Evolutionary conservation across 2,113 vertebrate species (phyloP).

Genomic region (Indri indri): DNA sequence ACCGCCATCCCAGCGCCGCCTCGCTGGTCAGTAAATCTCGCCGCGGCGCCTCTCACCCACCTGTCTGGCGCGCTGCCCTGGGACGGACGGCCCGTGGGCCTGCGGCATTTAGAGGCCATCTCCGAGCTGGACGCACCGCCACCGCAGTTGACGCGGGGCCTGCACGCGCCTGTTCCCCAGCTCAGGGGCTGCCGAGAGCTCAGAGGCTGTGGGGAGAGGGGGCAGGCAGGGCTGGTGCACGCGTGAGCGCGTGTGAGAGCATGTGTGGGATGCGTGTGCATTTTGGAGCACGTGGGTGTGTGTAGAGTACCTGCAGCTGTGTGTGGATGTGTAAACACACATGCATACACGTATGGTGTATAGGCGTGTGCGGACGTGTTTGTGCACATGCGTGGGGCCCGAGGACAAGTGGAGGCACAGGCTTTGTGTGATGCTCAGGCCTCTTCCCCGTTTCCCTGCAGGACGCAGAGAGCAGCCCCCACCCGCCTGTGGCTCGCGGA

Average conservation of each 20-base stretch:
- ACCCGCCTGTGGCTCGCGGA: rapidly evolving
- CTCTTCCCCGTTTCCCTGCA: too few relatives aligned
- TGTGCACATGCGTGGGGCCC: background rate
- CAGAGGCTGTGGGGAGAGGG: rapidly evolving
- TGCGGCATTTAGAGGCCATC: background rate
- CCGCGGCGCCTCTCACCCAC: constrained; percentile 73
- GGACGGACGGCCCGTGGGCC: constrained; percentile 65
- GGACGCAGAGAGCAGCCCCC: rapidly evolving
- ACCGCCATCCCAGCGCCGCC: constrained; percentile 79
- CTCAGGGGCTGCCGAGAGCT: rapidly evolving
- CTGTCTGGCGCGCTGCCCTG: constrained; percentile 84
- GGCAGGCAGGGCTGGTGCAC: rapidly evolving
- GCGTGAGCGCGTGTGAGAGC: background rate
- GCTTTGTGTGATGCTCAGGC: background rate
- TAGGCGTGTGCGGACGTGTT: rapidly evolving
- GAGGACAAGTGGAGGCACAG: rapidly evolving
- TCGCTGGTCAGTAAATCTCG: constrained; percentile 86
- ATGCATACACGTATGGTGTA: too few relatives aligned
- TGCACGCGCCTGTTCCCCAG: rapidly evolving
- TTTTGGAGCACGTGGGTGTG: background rate
- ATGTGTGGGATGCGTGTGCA: rapidly evolving
- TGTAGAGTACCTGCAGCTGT: rapidly evolving
- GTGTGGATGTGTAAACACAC: rapidly evolving
- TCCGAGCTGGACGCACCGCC: background rate
- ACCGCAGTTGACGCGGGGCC: rapidly evolving